These are phyloP conservation scores for Reticulitermes lucifugus DNA, from an alignment of 2,888 invertebrate species.

Conservation along the genomic window DNA sequence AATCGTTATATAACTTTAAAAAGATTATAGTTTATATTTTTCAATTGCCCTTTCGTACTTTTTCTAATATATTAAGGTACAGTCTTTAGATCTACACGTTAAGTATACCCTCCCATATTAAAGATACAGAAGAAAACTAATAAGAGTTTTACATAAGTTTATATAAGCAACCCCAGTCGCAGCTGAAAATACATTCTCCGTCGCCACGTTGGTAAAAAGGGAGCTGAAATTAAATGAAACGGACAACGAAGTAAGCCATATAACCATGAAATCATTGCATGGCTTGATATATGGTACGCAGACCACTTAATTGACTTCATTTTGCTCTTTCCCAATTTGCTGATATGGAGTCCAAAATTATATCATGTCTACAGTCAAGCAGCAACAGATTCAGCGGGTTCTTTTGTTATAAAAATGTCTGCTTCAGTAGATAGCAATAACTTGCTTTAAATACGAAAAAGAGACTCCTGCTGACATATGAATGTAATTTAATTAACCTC, in stretches of 20 bases:
- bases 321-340: conserved; percentile 8
- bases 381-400: background rate
- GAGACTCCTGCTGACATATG: background rate
- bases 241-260: background rate
- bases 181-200: too few species aligned
- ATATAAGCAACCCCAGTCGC: too few species aligned
- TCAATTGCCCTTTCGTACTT: too few species aligned
- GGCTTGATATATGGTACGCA: background rate
- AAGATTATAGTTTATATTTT: too few species aligned
- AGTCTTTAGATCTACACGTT: too few species aligned
- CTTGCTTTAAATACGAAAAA: too few species aligned
- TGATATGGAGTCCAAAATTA: background rate
- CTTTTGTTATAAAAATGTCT: background rate
- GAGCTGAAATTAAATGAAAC: background rate
- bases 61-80: too few species aligned
- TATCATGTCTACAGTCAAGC: background rate
- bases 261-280: background rate
- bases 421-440: background rate
- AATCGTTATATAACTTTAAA: too few species aligned
- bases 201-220: too few species aligned
- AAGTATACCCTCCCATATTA: too few species aligned
- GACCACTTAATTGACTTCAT: conserved; percentile 16
- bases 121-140: too few species aligned
- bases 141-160: too few species aligned
- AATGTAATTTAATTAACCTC: background rate